Percentiles rank a stretch among this genome's conserved stretches.
Evolutionary conservation across 2,888 invertebrate species (phyloP).

Genomic region (Psylliodes chrysocephalus): DNA sequence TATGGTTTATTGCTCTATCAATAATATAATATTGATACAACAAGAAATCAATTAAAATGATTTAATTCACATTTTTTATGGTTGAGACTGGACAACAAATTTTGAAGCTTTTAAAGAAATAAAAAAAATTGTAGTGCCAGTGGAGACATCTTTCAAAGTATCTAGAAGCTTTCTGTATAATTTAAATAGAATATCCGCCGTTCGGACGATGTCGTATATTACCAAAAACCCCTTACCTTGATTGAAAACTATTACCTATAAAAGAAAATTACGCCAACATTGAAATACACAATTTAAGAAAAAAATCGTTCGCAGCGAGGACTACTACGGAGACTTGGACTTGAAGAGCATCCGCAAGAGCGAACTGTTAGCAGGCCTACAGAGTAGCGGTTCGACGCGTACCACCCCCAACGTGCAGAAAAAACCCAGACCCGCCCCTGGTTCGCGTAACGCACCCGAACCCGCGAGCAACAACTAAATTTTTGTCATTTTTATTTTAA

Average conservation of each 20-base stretch:
- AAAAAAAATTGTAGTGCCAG: too few species aligned
- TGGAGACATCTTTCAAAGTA: too few species aligned
- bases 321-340: constrained; percentile 96
- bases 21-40: too few species aligned
- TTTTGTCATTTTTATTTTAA: neutral
- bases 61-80: too few species aligned
- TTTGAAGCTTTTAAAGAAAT: too few species aligned
- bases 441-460: constrained; percentile 60
- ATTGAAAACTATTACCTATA: constrained; percentile 7
- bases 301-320: constrained; percentile 80
- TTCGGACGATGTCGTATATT: too few species aligned
- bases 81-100: too few species aligned
- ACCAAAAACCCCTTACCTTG: too few species aligned
- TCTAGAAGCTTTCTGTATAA: too few species aligned
- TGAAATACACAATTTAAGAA: neutral
- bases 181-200: too few species aligned
- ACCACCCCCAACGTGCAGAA: constrained; percentile 53
- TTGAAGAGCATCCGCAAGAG: constrained; percentile 95
- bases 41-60: too few species aligned
- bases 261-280: neutral
- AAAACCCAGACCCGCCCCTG: constrained; percentile 63
- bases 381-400: constrained; percentile 69
- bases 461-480: constrained; percentile 53
- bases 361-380: constrained; percentile 86
- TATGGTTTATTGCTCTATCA: too few species aligned